A percentile compares a stretch with the other conserved stretches of the same genome.
Conservation (phyloP, 2,797 vertebrate genomes). For the Emys orbicularis region DNA sequence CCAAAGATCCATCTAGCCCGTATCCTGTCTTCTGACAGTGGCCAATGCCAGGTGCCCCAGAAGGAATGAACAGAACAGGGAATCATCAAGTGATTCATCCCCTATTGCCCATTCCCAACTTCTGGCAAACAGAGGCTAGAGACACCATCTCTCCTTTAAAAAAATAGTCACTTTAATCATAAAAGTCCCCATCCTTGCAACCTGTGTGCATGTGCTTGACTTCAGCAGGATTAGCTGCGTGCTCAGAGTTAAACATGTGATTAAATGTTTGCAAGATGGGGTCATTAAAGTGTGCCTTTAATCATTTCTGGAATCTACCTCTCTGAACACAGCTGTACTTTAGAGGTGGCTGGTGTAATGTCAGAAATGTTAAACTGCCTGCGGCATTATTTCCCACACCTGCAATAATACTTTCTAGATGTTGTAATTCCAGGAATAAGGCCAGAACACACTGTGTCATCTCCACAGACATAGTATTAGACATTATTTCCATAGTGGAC, state of each 20-base stretch:
- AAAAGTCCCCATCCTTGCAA: not conserved
- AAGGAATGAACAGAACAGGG: no score
- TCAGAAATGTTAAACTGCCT: not conserved
- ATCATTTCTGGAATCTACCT: not conserved
- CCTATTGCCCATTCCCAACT: no score
- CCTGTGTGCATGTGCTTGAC: not conserved
- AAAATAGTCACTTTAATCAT: not conserved
- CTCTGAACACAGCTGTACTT: not conserved
- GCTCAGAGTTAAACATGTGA: not conserved
- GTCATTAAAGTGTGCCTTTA: not conserved
- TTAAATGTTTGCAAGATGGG: not conserved
- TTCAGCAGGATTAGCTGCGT: not conserved
- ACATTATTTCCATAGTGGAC: not conserved
- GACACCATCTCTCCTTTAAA: no score
- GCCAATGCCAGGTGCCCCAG: no score
- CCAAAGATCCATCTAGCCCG: no score
- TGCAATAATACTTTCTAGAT: not conserved
- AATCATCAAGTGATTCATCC: no score
- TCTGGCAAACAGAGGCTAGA: no score
- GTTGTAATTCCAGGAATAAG: not conserved
- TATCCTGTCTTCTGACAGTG: no score
- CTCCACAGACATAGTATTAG: not conserved
- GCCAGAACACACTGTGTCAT: not conserved
- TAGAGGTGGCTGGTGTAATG: not conserved
- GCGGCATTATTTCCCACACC: not conserved